Evolutionary conservation across 2,797 vertebrate genomes (phyloP).

Genomic region (Clamator glandarius): DNA sequence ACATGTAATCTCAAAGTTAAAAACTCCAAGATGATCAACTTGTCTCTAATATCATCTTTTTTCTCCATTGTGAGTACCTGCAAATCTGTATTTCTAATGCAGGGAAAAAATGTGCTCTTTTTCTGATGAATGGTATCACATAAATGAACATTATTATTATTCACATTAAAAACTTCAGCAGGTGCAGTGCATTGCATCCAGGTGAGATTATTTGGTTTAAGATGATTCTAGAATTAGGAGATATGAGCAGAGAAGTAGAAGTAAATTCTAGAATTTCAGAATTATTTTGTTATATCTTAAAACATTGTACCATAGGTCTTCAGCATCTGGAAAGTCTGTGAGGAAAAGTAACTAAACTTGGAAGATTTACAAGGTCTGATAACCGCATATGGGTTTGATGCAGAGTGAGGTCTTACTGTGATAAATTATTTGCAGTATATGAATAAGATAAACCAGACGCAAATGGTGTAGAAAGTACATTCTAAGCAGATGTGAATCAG

Average conservation of each 20-base stretch:
- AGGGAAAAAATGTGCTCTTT: not conserved
- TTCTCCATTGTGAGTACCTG: not conserved
- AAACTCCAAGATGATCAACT: not conserved
- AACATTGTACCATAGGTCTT: not conserved
- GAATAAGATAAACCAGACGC: not conserved
- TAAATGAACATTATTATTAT: not conserved
- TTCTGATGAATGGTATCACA: not conserved
- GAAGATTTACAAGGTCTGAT: not conserved
- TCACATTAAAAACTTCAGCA: not conserved
- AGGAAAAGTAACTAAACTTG: not conserved
- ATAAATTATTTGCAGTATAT: not conserved
- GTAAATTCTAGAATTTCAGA: not conserved
- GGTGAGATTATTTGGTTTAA: not conserved
- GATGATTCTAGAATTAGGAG: not conserved
- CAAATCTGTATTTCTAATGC: not conserved
- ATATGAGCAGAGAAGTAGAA: not conserved
- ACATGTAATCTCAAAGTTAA: not conserved
- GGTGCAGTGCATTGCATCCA: not conserved
- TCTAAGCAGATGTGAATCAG: not conserved
- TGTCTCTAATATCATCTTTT: not conserved
- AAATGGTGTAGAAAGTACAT: not conserved
- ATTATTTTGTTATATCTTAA: not conserved
- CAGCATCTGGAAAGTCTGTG: not conserved
- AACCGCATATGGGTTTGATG: not conserved
- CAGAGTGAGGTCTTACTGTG: not conserved